Conservation (phyloP, 2,113 vertebrate genomes). For the Bufo gargarizans region DNA sequence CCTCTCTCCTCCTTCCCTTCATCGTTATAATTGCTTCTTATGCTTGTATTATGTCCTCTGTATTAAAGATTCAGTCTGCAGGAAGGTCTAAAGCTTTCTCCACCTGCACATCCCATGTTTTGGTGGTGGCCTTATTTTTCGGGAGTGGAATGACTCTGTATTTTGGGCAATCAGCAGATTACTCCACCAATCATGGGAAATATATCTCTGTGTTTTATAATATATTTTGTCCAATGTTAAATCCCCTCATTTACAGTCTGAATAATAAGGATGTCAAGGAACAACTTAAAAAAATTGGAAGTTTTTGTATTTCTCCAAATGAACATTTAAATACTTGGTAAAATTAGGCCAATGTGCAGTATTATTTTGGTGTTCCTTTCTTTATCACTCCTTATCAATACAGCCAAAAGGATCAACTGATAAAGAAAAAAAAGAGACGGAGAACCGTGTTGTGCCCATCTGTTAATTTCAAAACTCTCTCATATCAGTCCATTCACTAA, state of each 20-base stretch:
- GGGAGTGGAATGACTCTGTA: not conserved
- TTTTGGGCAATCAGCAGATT: not conserved
- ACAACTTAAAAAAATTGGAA: not conserved
- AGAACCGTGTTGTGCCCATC: no score
- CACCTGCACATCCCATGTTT: conserved; percentile 1
- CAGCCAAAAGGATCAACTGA: no score
- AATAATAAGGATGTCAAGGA: conserved; percentile 16
- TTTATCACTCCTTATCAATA: no score
- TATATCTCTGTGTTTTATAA: conserved; percentile 23
- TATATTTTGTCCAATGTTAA: conserved; percentile 8
- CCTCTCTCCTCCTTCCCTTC: not conserved
- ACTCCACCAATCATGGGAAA: not conserved
- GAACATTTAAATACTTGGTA: not conserved
- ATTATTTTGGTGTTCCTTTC: no score
- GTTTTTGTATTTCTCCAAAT: not conserved
- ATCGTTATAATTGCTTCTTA: conserved; percentile 1
- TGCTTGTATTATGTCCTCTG: not conserved
- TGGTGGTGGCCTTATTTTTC: conserved; percentile 10
- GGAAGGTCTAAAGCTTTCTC: conserved; percentile 15
- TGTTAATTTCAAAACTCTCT: no score
- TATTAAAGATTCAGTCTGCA: conserved; percentile 4
- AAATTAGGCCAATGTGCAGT: no score
- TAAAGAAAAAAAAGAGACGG: no score
- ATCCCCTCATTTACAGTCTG: conserved; percentile 4
- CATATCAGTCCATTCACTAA: no score